Evolutionary conservation across 2,113 vertebrate species (phyloP), one percentile per base, ranked within the genome.

Genomic region (Trinectes maculatus): DNA sequence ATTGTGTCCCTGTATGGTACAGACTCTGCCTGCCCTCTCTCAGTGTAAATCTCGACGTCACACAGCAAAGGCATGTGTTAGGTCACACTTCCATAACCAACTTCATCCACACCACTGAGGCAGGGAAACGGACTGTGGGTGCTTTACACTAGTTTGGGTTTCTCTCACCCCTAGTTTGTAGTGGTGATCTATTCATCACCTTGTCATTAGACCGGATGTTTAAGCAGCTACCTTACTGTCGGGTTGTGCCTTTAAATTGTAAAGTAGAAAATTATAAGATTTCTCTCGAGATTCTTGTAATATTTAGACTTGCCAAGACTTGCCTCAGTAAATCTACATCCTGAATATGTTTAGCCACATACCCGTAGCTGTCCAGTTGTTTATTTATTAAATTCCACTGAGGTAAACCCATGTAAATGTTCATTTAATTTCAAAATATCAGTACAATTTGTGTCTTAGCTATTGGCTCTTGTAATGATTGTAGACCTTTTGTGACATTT

Each of bases 101-200:
- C 54, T 67, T 77, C 65, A 55, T 68, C 47, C 19, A 0, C 2
- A 44, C 26, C 62, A 40, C 51, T 37, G 25, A 31, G 58, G 15
- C 39, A 16, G 0, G 63, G 59, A 74, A 77, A 61, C 13, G 36
- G 43, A 57, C 75, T 57, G 79, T 62, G 18, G n/a, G 54, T 53
- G 42, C 74, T 86, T 78, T 22, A 75, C 74, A 65, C 75, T 67
- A 71, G 79, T 74, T 81, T 61, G 48, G 69, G 57, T 83, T 77
- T 77, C 83, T 69, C 65, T 79, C 81, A 51, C 69, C 60, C 43
- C 2, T 4, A 25, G 44, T 37, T 52, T 62, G 61, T 43, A 13
- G 76, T 56, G 66, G 18, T 53, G 42, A 52, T 73, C 48, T 28
- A 42, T 52, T 70, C 57, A 57, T 70, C 73, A 25, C 60, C 34